phyloP scores from a whole-genome alignment of 2,113 vertebrate species.

The Xyliphius kryptos region DNA sequence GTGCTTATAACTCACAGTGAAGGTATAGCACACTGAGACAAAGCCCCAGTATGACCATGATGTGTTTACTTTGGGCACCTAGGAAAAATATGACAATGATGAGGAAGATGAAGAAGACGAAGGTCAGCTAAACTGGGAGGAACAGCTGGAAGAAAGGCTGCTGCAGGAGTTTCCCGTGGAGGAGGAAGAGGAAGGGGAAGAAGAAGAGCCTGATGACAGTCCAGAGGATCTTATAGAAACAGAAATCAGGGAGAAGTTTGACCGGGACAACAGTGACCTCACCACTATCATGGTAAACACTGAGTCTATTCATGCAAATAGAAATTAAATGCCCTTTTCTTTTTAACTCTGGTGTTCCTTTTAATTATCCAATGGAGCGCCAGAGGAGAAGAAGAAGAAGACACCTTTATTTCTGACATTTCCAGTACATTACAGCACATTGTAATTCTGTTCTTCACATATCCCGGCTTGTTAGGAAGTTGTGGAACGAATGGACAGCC shows the following conservation, averaged over 20 bases:
- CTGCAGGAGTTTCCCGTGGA: slow-evolving; percentile 76
- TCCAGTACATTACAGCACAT: too few species aligned
- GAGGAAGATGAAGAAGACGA: slow-evolving; percentile 55
- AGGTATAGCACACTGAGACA: too few species aligned
- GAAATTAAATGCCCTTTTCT: too few species aligned
- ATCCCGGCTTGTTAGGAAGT: too few species aligned
- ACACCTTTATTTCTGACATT: too few species aligned
- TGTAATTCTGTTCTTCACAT: too few species aligned
- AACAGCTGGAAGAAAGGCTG: slow-evolving; percentile 69
- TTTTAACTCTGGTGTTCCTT: too few species aligned
- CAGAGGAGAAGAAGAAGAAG: too few species aligned
- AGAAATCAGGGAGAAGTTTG: slow-evolving; percentile 74
- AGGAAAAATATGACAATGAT: slow-evolving; percentile 47
- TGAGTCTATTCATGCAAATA: too few species aligned
- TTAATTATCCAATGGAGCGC: too few species aligned
- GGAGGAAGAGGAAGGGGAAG: slow-evolving; percentile 61
- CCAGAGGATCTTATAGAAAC: slow-evolving; percentile 67
- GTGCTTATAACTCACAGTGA: not conserved
- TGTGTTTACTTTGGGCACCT: not conserved
- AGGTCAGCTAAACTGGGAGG: slow-evolving; percentile 52
- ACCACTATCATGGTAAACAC: slow-evolving; percentile 62
- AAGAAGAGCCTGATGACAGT: slow-evolving; percentile 68
- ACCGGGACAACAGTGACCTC: slow-evolving; percentile 63
- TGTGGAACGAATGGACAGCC: too few species aligned
- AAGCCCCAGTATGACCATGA: not conserved